Evolutionary conservation across 2,113 vertebrate genomes (phyloP).

Genomic region (Python bivittatus): DNA sequence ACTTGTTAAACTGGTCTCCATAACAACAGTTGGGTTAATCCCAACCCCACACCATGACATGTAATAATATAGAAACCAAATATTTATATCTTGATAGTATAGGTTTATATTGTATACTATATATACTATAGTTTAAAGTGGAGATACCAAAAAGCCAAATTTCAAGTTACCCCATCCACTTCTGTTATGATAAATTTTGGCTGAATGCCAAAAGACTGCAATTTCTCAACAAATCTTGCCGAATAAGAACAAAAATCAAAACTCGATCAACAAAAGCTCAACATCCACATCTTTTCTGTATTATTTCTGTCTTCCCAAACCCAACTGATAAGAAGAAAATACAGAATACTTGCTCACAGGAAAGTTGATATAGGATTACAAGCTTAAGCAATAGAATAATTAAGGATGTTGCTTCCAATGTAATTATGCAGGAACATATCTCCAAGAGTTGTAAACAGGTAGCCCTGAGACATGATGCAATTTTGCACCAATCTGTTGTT

Average conservation of each 20-base stretch:
- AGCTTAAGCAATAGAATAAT: background rate
- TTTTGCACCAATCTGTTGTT: background rate
- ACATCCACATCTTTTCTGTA: background rate
- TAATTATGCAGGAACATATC: background rate
- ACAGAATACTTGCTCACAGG: background rate
- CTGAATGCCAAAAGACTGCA: background rate
- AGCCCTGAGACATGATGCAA: background rate
- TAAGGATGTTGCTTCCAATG: background rate
- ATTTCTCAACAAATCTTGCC: background rate
- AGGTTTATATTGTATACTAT: background rate
- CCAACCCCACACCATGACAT: background rate
- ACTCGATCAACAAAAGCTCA: background rate
- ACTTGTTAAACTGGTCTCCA: background rate
- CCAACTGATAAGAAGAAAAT: background rate
- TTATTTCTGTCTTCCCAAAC: background rate
- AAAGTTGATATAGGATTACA: background rate
- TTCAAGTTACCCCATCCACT: background rate
- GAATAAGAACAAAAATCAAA: background rate
- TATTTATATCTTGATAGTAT: background rate
- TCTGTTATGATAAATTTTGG: background rate
- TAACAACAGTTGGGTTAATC: background rate
- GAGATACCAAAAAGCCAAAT: background rate
- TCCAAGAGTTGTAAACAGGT: background rate
- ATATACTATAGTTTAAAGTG: background rate
- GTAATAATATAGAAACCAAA: background rate